These are phyloP conservation scores for Pelosia muscerda DNA, from an alignment of 2,888 invertebrate species.

Conservation along the genomic window DNA sequence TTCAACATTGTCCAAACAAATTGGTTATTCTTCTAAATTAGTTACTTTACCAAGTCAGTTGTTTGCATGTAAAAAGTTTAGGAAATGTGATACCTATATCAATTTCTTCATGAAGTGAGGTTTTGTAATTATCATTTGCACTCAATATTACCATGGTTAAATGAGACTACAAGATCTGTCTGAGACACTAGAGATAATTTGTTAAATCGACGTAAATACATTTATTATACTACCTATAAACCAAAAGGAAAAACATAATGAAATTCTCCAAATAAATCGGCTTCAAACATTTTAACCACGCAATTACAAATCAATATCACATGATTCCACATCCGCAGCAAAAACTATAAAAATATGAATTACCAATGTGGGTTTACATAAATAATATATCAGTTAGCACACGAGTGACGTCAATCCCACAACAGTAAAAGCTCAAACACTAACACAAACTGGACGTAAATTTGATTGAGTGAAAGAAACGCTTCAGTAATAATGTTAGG, in stretches of 20 bases:
- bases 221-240: not conserved
- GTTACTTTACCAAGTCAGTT: too few species aligned
- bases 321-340: conserved; percentile 25
- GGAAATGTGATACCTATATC: too few species aligned
- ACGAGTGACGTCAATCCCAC: conserved; percentile 43
- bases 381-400: conserved; percentile 27
- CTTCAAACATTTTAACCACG: conserved; percentile 4
- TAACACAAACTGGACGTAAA: conserved; percentile 37
- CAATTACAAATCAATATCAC: conserved; percentile 10
- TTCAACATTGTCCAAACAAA: too few species aligned
- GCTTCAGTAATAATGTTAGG: conserved; percentile 31
- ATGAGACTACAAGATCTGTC: too few species aligned
- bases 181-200: too few species aligned
- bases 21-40: too few species aligned
- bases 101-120: too few species aligned
- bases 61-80: too few species aligned
- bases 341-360: conserved; percentile 40
- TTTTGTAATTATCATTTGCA: too few species aligned
- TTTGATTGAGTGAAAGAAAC: conserved; percentile 44
- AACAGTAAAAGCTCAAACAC: conserved; percentile 36
- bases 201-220: not conserved
- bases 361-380: conserved; percentile 30
- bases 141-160: too few species aligned
- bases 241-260: not conserved
- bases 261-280: conserved; percentile 1